Evolutionary conservation across 2,888 invertebrate genomes (phyloP), one percentile per base, ranked within the genome.

Genomic region (Buathra laborator): DNA sequence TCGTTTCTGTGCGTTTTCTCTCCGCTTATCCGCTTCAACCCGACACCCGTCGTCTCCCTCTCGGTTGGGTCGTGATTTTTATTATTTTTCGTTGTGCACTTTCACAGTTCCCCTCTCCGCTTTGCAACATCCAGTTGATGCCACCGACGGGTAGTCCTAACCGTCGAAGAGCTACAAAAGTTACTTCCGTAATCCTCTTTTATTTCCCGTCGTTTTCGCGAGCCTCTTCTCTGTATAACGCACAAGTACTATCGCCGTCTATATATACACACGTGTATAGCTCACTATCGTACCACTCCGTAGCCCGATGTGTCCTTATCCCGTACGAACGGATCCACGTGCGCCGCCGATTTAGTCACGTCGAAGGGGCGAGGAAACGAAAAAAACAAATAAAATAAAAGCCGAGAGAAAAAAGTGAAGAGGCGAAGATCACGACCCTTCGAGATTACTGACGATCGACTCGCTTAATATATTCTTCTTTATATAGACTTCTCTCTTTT

Each of bases 121-220:
- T 29, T 56, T 74, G 53, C 72, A 68, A 76, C 12, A 10, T 12
- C 19, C 10, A 59, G 24, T 19, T 24, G 59, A 12, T 9, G 59
- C 19, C 16, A 10, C 29, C 29, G 29, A 9, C 10, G 59, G 12
- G 12, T 5, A 10, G n/a, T n/a, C 51, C 16, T 2, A n/a, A 51
- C 16, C 6, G 51, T 2, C 16, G n/a, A 7, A 53, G 56, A 71
- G 86, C 84, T 79, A 87, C 86, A 87, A 84, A 87, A 88, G 82
- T 89, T 86, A 87, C 88, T 44, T 81, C 80, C 81, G 86, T 88
- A 87, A 86, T 87, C 84, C 78, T 83, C 86, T 90, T 90, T 89
- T 88, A 87, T 87, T 86, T 78, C 77, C 62, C 79, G 86, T 85
- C 86, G 84, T 87, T 84, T 77, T 80, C 83, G 82, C 83, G 79